A percentile compares a stretch with the other conserved stretches of the same genome.
Conservation (phyloP, 2,888 invertebrate species). For the Nebria salina region DNA sequence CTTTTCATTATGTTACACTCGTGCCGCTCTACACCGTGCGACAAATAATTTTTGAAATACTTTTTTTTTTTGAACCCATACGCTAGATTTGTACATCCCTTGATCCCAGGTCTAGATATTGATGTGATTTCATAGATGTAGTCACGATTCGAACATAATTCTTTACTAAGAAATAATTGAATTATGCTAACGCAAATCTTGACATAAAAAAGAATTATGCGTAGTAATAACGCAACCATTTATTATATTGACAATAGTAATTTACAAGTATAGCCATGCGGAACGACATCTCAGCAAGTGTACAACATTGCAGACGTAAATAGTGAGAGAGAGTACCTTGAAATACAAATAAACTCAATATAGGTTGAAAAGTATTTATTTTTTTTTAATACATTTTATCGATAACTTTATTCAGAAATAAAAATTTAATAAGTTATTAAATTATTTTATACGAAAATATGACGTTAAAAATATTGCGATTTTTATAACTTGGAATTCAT, state of each 20-base stretch:
- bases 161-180: not conserved
- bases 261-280: slow-evolving; percentile 29
- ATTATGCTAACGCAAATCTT: not conserved
- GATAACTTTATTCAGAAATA: not conserved
- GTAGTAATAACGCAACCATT: not conserved
- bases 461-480: not conserved
- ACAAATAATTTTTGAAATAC: not conserved
- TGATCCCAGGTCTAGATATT: no score
- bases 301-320: not conserved
- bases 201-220: not conserved
- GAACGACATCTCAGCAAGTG: slow-evolving; percentile 9
- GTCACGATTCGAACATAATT: no score
- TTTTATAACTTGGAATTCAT: not conserved
- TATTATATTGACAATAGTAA: slow-evolving; percentile 17
- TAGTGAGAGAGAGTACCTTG: slow-evolving; percentile 23
- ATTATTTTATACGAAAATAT: no score
- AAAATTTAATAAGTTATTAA: no score
- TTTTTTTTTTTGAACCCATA: not conserved
- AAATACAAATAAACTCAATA: slow-evolving; percentile 9
- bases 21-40: not conserved
- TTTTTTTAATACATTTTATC: not conserved
- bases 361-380: slow-evolving; percentile 23
- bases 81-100: not conserved
- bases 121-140: no score
- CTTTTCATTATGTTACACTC: not conserved